Conservation (phyloP, 2,797 vertebrate genomes). For the Sciurus vulgaris region DNA sequence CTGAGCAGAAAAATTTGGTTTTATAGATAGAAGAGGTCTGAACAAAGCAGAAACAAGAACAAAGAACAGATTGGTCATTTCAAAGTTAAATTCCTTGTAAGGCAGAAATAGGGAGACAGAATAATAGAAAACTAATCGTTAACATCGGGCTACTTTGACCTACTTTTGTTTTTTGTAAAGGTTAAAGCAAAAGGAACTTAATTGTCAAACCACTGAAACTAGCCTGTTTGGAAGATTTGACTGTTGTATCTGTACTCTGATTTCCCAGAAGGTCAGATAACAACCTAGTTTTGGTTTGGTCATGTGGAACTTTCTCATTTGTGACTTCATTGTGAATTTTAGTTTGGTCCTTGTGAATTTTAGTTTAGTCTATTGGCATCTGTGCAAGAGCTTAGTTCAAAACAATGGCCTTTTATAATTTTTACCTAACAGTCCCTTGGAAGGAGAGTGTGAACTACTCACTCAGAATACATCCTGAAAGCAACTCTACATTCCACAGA, state of each 20-base stretch:
- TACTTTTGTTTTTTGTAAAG: background rate
- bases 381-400: background rate
- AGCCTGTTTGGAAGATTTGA: background rate
- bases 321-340: background rate
- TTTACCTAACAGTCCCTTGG: background rate
- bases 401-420: background rate
- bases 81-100: background rate
- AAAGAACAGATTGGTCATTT: conserved; percentile 3
- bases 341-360: background rate
- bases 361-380: no score
- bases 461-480: background rate
- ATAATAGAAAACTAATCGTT: background rate
- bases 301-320: background rate
- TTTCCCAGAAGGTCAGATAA: background rate
- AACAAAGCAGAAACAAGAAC: background rate
- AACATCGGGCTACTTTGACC: background rate
- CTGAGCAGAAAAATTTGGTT: background rate
- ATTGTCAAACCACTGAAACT: background rate
- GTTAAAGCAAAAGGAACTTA: background rate
- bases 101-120: background rate
- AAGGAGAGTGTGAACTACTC: background rate
- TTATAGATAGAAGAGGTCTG: background rate
- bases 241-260: background rate
- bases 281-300: background rate
- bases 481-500: background rate